A percentile compares a stretch with the other conserved stretches of the same genome.
These are phyloP conservation scores for Nixonia krombeini DNA, from an alignment of 1,140 invertebrate genomes.

Conservation along the genomic window DNA sequence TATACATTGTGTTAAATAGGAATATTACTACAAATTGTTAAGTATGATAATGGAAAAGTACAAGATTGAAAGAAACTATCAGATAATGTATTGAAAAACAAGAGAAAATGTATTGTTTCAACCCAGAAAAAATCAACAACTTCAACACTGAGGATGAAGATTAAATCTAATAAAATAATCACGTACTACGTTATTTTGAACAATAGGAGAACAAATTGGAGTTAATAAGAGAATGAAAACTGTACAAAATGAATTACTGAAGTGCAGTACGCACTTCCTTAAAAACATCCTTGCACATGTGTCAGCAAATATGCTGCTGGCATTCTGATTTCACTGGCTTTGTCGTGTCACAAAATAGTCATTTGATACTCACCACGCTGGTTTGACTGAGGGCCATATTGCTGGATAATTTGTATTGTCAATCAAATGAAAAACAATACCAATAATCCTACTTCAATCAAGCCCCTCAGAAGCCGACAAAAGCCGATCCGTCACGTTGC, in stretches of 20 bases:
- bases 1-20: no score
- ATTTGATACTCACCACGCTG: constrained; percentile 71
- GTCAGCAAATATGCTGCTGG: constrained; percentile 7
- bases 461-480: constrained; percentile 39
- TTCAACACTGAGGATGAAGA: no score
- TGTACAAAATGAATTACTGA: background rate
- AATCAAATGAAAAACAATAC: constrained; percentile 46
- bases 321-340: constrained; percentile 19
- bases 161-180: no score
- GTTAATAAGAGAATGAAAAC: background rate
- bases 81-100: background rate
- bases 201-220: no score
- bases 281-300: constrained; percentile 11
- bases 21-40: no score
- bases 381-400: constrained; percentile 71
- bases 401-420: constrained; percentile 52
- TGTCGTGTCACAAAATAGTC: constrained; percentile 25
- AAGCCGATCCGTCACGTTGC: constrained; percentile 45
- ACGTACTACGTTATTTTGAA: no score
- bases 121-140: background rate
- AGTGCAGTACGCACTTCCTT: background rate
- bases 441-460: constrained; percentile 38
- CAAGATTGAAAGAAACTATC: background rate
- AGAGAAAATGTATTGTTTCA: background rate
- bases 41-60: background rate